Evolutionary conservation across 2,113 vertebrate species (phyloP), one percentile per base, ranked within the genome.

Genomic region (Albula goreensis): DNA sequence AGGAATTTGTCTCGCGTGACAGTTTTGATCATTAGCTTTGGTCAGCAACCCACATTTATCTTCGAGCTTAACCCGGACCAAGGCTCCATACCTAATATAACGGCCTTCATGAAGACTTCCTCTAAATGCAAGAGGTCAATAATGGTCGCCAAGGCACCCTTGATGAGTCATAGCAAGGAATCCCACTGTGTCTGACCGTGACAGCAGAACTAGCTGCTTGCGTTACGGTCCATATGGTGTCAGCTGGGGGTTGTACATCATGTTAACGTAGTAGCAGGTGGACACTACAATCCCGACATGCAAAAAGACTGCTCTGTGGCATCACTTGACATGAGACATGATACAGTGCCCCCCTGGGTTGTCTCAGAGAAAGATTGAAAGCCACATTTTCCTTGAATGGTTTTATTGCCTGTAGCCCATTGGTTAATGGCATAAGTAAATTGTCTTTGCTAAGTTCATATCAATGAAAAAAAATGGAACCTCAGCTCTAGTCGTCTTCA

Each of bases 191-290:
- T 85, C 86, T 85, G 91, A 85, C 79, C 87, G 80, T 86, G 89
- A 88, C 87, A 90, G 85, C 86, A 88, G 89, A 91, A 92, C 91
- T 92, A 93, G 90, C 88, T 86, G 88, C 87, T 88, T 92, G 89
- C 90, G 90, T 90, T 90, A 90, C 89, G 89, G 92, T 88, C 88
- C 66, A 86, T 63, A 31, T 88, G 60, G 88, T 92, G 88, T 88
- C 85, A 89, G 80, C 19, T 86, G 88, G 88, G 25, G 17, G 83
- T 87, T 83, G 86, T 88, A 13, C 12, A 86, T 88, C 89, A 70
- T 57, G 13, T 51, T 77, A 85, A 78, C 51, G 15, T 78, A 9
- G 50, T n/a, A 50, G n/a, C 10, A 79, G 31, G 80, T 81, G 80
- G 80, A 51, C 78, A 17, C 63, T n/a, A 7, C 66, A 19, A 10